phyloP scores from a whole-genome alignment of 2,888 invertebrate genomes.

The Merodon equestris region DNA sequence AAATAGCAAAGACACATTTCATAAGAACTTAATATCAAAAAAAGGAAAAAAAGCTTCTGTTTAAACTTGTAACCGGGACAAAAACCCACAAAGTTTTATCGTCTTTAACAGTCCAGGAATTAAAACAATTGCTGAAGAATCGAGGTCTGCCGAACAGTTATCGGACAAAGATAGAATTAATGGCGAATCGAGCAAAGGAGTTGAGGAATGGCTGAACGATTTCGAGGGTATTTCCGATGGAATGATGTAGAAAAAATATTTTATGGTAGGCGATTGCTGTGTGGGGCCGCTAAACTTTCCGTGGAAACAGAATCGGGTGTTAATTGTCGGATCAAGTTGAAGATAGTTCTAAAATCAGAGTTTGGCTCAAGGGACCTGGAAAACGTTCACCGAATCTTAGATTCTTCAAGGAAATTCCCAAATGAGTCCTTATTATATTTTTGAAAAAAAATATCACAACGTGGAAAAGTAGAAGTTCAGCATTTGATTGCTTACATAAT shows the following conservation, averaged over 20 bases:
- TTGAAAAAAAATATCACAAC: conserved; percentile 17
- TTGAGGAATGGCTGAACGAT: conserved; percentile 18
- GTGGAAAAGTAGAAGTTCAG: conserved; percentile 5
- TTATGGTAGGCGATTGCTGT: conserved; percentile 16
- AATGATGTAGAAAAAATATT: conserved; percentile 31
- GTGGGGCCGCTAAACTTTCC: conserved; percentile 28
- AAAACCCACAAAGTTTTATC: background rate
- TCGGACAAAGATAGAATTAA: background rate
- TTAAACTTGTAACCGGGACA: too few species aligned
- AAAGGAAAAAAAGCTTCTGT: background rate
- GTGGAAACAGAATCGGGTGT: conserved; percentile 20
- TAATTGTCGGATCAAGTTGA: conserved; percentile 4
- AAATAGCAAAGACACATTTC: background rate
- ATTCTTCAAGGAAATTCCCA: background rate
- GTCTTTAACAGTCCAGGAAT: background rate
- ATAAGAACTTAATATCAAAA: background rate
- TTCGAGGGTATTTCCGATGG: conserved; percentile 27
- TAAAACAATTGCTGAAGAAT: background rate
- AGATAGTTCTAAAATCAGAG: conserved; percentile 6
- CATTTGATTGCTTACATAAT: conserved; percentile 8
- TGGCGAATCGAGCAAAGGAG: conserved; percentile 22
- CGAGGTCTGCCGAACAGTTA: background rate
- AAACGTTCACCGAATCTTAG: conserved; percentile 19
- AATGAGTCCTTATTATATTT: conserved; percentile 23
- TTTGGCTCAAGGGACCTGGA: conserved; percentile 7